Evolutionary conservation across 2,113 vertebrate genomes (phyloP).

Genomic region (Macrotis lagotis): DNA sequence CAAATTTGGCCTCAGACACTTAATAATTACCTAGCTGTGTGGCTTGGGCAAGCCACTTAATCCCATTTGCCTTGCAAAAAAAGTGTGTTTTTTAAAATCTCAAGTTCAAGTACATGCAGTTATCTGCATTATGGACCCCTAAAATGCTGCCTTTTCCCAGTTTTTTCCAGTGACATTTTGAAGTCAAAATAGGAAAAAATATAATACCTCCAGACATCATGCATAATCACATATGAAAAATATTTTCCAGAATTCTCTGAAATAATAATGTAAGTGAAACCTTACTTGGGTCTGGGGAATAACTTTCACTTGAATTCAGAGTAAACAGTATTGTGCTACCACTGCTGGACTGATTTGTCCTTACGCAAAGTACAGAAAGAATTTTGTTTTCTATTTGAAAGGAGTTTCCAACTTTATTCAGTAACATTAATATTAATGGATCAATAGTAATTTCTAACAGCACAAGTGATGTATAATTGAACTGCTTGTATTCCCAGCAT

Average conservation of each 20-base stretch:
- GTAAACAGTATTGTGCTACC: background rate
- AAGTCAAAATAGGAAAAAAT: background rate
- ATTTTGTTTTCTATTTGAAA: background rate
- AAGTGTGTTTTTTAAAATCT: background rate
- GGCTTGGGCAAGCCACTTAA: no score
- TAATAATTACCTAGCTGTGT: no score
- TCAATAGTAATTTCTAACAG: background rate
- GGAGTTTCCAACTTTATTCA: background rate
- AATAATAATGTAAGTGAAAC: background rate
- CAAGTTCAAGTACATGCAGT: background rate
- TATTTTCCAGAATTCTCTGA: background rate
- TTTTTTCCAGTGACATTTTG: background rate
- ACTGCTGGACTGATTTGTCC: background rate
- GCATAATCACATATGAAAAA: background rate
- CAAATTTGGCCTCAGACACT: no score
- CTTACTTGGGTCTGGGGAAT: background rate
- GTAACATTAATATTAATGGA: background rate
- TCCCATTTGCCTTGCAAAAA: no score
- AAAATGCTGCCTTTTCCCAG: background rate
- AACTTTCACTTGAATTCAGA: background rate
- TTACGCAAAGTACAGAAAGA: background rate
- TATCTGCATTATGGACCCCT: background rate
- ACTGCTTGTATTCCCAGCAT: background rate
- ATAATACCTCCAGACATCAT: background rate
- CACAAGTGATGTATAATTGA: background rate